These are phyloP conservation scores for Clostera curtula DNA, from an alignment of 2,888 invertebrate species.

Conservation along the genomic window DNA sequence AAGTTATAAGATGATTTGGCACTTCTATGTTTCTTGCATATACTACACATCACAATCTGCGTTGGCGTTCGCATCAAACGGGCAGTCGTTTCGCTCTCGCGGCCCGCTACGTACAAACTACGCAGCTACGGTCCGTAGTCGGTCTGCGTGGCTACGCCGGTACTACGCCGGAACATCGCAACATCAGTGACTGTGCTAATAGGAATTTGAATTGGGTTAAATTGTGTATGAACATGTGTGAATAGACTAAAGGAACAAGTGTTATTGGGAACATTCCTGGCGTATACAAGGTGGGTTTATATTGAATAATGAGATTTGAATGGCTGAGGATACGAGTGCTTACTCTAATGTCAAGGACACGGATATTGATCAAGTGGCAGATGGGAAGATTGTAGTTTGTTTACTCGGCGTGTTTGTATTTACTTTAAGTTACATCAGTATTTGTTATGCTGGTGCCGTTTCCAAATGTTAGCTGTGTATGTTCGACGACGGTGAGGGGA, in stretches of 20 bases:
- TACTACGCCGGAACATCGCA: conserved; percentile 26
- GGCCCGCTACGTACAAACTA: conserved; percentile 54
- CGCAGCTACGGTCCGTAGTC: conserved; percentile 50
- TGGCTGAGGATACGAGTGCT: conserved; percentile 30
- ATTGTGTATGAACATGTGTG: conserved; percentile 29
- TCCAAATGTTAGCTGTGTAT: no score
- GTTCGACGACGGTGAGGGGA: no score
- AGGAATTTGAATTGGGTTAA: conserved; percentile 31
- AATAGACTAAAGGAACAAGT: conserved; percentile 22
- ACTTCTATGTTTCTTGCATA: conserved; percentile 27
- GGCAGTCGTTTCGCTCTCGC: conserved; percentile 56
- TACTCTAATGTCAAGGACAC: conserved; percentile 66
- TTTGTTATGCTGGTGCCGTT: conserved; percentile 9
- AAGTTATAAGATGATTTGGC: no score
- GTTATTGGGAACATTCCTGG: conserved; percentile 18
- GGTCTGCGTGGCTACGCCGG: conserved; percentile 38
- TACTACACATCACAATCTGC: conserved; percentile 51
- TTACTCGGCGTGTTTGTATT: conserved; percentile 19
- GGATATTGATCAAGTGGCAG: conserved; percentile 56
- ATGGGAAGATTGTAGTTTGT: conserved; percentile 20
- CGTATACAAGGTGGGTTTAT: conserved; percentile 48
- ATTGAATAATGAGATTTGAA: conserved; percentile 43
- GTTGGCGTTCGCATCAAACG: conserved; percentile 46
- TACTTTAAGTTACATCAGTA: conserved; percentile 9
- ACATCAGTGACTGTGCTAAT: conserved; percentile 43